Evolutionary conservation across 30 jellyfish, hydroid and myxozoan genomes (phyloP).

Genomic region (Catostylus mosaicus): DNA sequence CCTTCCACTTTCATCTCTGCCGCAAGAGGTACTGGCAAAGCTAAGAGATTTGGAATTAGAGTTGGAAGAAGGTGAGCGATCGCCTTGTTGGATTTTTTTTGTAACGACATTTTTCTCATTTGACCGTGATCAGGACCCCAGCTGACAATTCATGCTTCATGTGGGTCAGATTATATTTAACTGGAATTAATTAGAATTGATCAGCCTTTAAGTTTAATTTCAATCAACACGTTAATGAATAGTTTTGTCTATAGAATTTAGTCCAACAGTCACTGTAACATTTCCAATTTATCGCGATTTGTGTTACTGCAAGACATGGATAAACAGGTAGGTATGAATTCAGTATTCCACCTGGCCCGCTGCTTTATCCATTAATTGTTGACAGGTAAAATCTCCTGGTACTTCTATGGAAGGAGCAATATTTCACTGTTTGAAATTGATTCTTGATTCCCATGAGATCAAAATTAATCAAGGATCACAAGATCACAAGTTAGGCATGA

Average conservation of each 20-base stretch:
- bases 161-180: not conserved
- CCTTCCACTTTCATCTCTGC: constrained; percentile 67
- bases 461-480: no score
- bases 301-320: not conserved
- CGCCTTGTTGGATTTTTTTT: not conserved
- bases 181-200: not conserved
- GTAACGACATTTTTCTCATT: not conserved
- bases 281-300: not conserved
- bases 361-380: no score
- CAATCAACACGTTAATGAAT: not conserved
- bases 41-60: constrained; percentile 83
- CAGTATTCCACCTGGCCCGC: not conserved
- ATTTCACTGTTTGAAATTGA: no score
- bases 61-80: constrained; percentile 79
- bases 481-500: no score
- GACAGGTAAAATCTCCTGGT: no score
- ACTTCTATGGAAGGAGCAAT: no score
- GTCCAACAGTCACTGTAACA: not conserved
- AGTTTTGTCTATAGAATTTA: not conserved
- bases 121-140: constrained; percentile 8
- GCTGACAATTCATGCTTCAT: not conserved
- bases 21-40: constrained; percentile 89
- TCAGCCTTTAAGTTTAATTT: not conserved
- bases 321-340: not conserved
- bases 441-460: no score